phyloP scores from a whole-genome alignment of 2,797 vertebrate species.

The Novumbra hubbsi region DNA sequence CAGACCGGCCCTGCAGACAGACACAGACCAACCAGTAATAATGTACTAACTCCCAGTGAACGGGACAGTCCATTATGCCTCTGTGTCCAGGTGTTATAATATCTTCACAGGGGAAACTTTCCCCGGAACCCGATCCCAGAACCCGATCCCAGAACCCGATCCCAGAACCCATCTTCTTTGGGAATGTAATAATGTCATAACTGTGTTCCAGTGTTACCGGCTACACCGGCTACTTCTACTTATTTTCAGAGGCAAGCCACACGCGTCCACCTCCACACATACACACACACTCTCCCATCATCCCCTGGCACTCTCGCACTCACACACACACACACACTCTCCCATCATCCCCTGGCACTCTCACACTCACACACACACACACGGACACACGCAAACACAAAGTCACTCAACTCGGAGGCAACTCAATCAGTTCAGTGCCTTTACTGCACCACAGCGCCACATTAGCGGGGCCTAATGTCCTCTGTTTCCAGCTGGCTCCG shows the following conservation, averaged over 20 bases:
- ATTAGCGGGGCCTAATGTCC: constrained; percentile 74
- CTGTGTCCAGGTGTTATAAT: constrained; percentile 53
- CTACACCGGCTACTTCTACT: neutral
- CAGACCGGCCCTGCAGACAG: no score
- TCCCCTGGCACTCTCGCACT: neutral
- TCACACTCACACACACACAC: neutral
- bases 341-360: neutral
- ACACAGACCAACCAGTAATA: no score
- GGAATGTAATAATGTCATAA: constrained; percentile 16
- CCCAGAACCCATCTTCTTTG: constrained; percentile 26
- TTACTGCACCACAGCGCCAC: constrained; percentile 35
- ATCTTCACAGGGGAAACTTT: constrained; percentile 44
- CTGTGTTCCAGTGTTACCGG: neutral
- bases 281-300: neutral
- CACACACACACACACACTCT: neutral
- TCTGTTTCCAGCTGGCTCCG: constrained; percentile 76
- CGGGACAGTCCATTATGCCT: constrained; percentile 35
- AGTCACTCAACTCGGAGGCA: neutral
- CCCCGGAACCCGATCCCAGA: constrained; percentile 50
- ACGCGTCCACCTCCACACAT: neutral
- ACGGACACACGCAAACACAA: constrained; percentile 12
- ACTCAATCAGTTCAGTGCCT: constrained; percentile 9
- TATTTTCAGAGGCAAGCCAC: neutral
- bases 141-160: constrained; percentile 69
- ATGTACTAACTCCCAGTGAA: no score